Evolutionary conservation across 2,797 vertebrate genomes (phyloP), one percentile per base, ranked within the genome.

Genomic region (Phrynocephalus vlangalii): DNA sequence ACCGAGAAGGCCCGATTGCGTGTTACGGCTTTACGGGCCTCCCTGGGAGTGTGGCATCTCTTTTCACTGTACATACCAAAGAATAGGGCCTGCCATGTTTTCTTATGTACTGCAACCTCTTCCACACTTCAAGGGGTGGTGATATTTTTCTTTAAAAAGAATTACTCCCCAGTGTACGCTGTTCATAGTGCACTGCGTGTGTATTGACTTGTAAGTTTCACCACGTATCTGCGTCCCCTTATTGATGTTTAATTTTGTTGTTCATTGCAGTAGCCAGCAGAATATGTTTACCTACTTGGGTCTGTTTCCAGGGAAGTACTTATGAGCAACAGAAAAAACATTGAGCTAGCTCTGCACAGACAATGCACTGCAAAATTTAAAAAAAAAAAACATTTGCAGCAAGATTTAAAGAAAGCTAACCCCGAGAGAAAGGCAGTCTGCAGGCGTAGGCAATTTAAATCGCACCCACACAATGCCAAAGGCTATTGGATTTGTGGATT

Each of bases 391-490:
- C 33, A 73, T 79, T 73, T 87, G 50, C 73, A 73, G 67, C 66
- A 33, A 93, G 88, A 91, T 84, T 93, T 89, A 84, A 89, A 93
- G 91, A 92, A 22, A 56, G 79, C 84, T 84, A 77, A 83, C 3
- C 60, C 13, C 13, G 18, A 8, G 66, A 2, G 86, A 73, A 33
- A 84, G 48, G 82, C 83, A 50, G 7, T 90, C 76, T 86, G 73
- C 75, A 84, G 85, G 50, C 82, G 9, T 70, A 5, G 86, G 52
- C 76, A 48, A 79, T 95, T 93, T 94, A 92, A 94, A 91, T 93
- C 18, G 60, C 82, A 85, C 87, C 67, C 94, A 10, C 2, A 22
- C 71, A 26, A 80, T 92, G 78, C 85, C 85, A 50, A 60, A 2
- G 56, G 73, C 89, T 90, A 0, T 86, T 90, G 86, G 79, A 92